Evolutionary conservation across 1,140 invertebrate species (phyloP).

Genomic region (Drosophila rhopaloa): DNA sequence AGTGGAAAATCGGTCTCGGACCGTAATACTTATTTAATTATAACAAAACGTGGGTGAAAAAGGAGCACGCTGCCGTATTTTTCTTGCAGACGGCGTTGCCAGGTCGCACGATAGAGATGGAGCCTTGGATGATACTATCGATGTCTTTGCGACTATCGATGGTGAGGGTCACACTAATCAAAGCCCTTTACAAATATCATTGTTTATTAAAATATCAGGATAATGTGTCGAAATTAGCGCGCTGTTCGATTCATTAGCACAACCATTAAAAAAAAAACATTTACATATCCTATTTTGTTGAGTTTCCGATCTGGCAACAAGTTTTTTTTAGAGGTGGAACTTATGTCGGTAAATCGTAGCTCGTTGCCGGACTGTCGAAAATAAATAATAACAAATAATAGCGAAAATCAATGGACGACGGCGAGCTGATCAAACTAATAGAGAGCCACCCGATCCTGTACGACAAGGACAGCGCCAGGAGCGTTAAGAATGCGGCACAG

Average conservation of each 20-base stretch:
- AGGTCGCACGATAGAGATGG: slow-evolving; percentile 6
- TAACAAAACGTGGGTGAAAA: slow-evolving; percentile 44
- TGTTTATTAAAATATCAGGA: too few species aligned
- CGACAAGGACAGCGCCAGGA: slow-evolving; percentile 65
- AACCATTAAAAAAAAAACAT: neutral
- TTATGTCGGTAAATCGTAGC: neutral
- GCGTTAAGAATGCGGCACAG: slow-evolving; percentile 56
- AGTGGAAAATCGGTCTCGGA: slow-evolving; percentile 15
- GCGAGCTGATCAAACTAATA: slow-evolving; percentile 66
- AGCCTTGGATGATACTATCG: neutral
- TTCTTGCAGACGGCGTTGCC: slow-evolving; percentile 4
- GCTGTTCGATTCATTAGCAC: too few species aligned
- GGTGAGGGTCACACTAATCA: too few species aligned
- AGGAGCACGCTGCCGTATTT: slow-evolving; percentile 24
- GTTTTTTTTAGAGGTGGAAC: neutral
- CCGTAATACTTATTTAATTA: slow-evolving; percentile 44
- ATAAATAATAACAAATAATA: slow-evolving; percentile 14
- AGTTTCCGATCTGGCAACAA: neutral
- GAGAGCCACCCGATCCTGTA: slow-evolving; percentile 74
- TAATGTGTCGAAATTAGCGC: too few species aligned
- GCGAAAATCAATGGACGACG: slow-evolving; percentile 59
- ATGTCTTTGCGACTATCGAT: neutral
- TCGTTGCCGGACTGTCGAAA: neutral
- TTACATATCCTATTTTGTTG: neutral
- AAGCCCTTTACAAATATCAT: too few species aligned